These are phyloP conservation scores for Drosophila mauritiana DNA, from an alignment of 1,140 invertebrate species.

Conservation along the genomic window DNA sequence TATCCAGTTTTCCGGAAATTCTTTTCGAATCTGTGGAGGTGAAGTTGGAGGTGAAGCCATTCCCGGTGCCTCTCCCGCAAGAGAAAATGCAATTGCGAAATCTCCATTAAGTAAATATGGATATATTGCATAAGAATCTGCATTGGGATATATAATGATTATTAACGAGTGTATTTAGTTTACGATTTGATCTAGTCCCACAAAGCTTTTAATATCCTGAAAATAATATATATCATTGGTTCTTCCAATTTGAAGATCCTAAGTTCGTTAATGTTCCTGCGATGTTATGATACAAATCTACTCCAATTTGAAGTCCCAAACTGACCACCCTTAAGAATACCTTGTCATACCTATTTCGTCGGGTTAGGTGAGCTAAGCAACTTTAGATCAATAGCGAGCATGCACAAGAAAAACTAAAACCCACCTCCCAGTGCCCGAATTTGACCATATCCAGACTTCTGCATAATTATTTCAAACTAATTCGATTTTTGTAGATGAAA, in stretches of 20 bases:
- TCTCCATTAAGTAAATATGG: neutral
- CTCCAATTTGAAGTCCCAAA: no score
- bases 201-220: no score
- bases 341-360: neutral
- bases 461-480: constrained; percentile 13
- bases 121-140: neutral
- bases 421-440: constrained; percentile 13
- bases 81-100: constrained; percentile 13
- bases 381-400: neutral
- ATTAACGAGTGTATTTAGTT: neutral
- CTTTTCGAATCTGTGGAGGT: constrained; percentile 13
- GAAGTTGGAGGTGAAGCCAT: neutral
- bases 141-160: constrained; percentile 1
- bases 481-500: neutral
- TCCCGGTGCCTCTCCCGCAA: constrained; percentile 3
- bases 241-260: no score
- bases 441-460: constrained; percentile 23
- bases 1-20: constrained; percentile 60
- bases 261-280: no score
- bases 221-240: no score
- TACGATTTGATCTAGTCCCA: no score
- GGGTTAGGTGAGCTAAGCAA: neutral
- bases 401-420: constrained; percentile 2
- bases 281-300: neutral
- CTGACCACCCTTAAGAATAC: no score